These are phyloP conservation scores for Enoplosus armatus DNA, from an alignment of 2,797 vertebrate species.

Conservation along the genomic window DNA sequence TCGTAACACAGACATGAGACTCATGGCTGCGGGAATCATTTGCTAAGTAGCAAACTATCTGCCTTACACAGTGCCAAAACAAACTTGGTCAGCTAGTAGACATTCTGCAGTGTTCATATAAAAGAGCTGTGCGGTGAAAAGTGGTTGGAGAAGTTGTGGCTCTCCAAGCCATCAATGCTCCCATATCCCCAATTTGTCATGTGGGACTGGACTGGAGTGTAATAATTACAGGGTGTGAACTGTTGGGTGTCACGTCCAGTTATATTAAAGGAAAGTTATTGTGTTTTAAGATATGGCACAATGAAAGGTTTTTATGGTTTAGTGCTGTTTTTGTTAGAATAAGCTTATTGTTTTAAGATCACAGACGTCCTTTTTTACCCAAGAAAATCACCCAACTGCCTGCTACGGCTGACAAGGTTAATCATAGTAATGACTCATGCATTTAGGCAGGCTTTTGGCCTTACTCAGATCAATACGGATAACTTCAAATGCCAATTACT, in stretches of 20 bases:
- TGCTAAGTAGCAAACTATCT: slow-evolving; percentile 75
- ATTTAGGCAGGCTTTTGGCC: slow-evolving; percentile 42
- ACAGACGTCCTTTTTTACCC: slow-evolving; percentile 8
- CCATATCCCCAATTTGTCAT: slow-evolving; percentile 58
- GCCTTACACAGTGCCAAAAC: slow-evolving; percentile 51
- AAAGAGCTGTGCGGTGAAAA: slow-evolving; percentile 64
- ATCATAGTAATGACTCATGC: slow-evolving; percentile 49
- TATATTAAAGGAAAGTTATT: slow-evolving; percentile 39
- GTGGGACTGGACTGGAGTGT: slow-evolving; percentile 43
- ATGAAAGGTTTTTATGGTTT: slow-evolving; percentile 6
- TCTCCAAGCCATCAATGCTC: slow-evolving; percentile 45
- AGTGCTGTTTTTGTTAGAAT: slow-evolving; percentile 23
- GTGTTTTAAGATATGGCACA: slow-evolving; percentile 25
- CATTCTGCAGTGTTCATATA: slow-evolving; percentile 56
- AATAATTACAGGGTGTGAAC: slow-evolving; percentile 59
- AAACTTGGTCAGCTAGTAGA: slow-evolving; percentile 59
- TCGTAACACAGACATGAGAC: slow-evolving; percentile 40
- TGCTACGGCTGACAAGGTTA: slow-evolving; percentile 31
- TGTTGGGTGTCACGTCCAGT: slow-evolving; percentile 50
- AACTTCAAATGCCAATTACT: slow-evolving; percentile 61
- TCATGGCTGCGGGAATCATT: slow-evolving; percentile 70
- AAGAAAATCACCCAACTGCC: slow-evolving; percentile 10
- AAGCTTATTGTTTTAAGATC: slow-evolving; percentile 32
- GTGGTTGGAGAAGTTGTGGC: slow-evolving; percentile 55
- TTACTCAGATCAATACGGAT: slow-evolving; percentile 48